phyloP scores from a whole-genome alignment of 2,888 invertebrate genomes.

The Apeira syringaria region DNA sequence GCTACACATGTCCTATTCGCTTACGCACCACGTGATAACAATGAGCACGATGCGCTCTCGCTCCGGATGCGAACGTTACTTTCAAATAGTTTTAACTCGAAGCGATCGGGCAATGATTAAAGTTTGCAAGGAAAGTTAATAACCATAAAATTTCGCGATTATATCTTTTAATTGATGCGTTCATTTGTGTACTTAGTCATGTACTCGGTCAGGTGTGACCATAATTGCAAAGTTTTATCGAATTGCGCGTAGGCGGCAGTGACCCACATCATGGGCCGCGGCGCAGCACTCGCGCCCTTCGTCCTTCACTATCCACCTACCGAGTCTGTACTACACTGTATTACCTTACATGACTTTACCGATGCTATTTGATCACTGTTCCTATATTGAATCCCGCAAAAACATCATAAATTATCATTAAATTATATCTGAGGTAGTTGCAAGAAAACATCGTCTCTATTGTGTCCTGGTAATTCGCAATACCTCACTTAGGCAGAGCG shows the following conservation, averaged over 20 bases:
- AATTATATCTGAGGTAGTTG: no score
- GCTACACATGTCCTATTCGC: no score
- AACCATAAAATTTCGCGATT: background rate
- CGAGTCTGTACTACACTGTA: background rate
- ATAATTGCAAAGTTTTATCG: conserved; percentile 75
- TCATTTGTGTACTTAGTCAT: conserved; percentile 28
- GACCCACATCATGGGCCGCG: conserved; percentile 73
- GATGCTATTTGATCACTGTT: conserved; percentile 23
- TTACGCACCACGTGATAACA: no score
- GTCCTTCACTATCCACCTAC: conserved; percentile 49
- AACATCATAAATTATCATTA: no score
- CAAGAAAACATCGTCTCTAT: background rate
- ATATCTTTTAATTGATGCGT: no score
- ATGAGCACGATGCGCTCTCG: background rate
- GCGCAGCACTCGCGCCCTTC: conserved; percentile 64
- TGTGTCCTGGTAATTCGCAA: no score
- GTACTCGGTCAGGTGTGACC: no score
- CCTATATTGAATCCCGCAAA: conserved; percentile 5
- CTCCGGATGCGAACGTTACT: conserved; percentile 19
- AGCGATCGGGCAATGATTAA: background rate
- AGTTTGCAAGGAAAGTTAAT: background rate
- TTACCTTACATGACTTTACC: conserved; percentile 21
- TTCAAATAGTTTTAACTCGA: conserved; percentile 14
- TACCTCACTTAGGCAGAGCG: conserved; percentile 5
- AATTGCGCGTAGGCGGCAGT: conserved; percentile 77